Conservation (phyloP, 2,797 vertebrate genomes). For the Melanotaenia trifasciata region DNA sequence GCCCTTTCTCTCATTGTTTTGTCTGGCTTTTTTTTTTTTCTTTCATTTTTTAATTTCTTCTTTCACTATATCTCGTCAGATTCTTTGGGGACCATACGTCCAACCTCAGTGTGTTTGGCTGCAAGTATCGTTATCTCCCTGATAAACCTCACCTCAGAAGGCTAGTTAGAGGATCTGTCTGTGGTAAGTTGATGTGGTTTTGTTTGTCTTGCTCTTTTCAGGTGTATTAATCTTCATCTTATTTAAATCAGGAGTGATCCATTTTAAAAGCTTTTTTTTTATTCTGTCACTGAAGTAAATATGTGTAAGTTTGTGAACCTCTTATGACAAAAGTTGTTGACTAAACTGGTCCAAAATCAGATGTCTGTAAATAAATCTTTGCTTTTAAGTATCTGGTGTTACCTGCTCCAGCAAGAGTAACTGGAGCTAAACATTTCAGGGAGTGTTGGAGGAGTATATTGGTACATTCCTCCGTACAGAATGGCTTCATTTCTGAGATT, state of each 20-base stretch:
- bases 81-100: constrained; percentile 99
- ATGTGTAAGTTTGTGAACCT: not conserved
- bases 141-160: constrained; percentile 96
- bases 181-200: constrained; percentile 85
- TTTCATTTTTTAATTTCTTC: not conserved
- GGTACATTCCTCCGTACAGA: not conserved
- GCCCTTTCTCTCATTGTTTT: not conserved
- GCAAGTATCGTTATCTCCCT: constrained; percentile 98
- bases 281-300: not conserved
- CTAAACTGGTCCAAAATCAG: not conserved
- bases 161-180: constrained; percentile 95
- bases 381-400: too few relatives aligned
- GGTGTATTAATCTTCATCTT: not conserved
- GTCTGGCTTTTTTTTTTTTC: not conserved
- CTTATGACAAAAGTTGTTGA: not conserved
- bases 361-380: not conserved
- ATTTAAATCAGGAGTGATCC: not conserved
- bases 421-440: too few relatives aligned
- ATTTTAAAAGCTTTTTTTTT: not conserved
- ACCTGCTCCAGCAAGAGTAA: too few relatives aligned
- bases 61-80: constrained; percentile 40
- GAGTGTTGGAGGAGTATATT: not conserved
- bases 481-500: not conserved
- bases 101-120: constrained; percentile 99
- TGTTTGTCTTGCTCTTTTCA: not conserved